phyloP scores from a whole-genome alignment of 2,888 invertebrate genomes.

The Archaeoteleia sp. region DNA sequence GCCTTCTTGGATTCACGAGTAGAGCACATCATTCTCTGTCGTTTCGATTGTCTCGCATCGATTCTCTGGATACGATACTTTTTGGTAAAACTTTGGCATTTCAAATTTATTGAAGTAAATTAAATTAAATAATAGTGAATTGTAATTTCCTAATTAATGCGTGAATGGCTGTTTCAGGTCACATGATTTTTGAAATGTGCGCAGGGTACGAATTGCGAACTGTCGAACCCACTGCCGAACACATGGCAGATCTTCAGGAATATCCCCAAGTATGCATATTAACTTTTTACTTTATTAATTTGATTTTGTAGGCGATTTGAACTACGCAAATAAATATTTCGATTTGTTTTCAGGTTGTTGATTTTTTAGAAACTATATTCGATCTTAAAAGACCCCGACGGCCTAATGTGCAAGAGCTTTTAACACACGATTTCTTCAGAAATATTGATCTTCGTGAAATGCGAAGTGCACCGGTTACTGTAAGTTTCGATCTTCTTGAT shows the following conservation, averaged over 20 bases:
- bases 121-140: too few species aligned
- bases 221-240: constrained; percentile 83
- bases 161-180: constrained; percentile 74
- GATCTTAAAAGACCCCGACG: constrained; percentile 79
- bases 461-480: constrained; percentile 87
- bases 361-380: constrained; percentile 82
- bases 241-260: constrained; percentile 82
- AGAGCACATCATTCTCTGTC: constrained; percentile 77
- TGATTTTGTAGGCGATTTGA: constrained; percentile 11
- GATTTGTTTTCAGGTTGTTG: constrained; percentile 79
- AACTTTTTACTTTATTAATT: constrained; percentile 36
- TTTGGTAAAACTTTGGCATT: constrained; percentile 78
- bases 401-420: constrained; percentile 86
- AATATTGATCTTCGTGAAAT: constrained; percentile 92
- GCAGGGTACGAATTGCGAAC: constrained; percentile 87
- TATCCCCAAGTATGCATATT: constrained; percentile 81
- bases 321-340: not conserved
- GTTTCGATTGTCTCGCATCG: constrained; percentile 75
- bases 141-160: too few species aligned
- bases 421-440: constrained; percentile 89
- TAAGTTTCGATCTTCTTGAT: constrained; percentile 74
- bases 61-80: constrained; percentile 81
- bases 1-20: constrained; percentile 85
- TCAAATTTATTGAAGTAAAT: not conserved
- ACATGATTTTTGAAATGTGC: constrained; percentile 94